Base-by-base conservation (phyloP, 2,888 invertebrate species). In the Heteromurus nitidus region DNA sequence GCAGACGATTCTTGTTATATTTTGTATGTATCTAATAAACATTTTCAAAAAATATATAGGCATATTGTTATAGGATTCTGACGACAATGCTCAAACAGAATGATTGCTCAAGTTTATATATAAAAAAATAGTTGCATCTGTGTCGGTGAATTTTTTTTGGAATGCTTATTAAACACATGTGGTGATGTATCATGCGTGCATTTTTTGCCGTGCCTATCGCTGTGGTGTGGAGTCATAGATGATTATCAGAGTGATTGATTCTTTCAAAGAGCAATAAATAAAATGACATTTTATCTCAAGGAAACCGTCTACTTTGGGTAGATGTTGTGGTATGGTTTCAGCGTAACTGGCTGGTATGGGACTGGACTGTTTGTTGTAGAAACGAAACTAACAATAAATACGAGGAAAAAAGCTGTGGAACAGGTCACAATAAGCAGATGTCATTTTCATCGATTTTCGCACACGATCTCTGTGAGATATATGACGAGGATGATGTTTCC, bases 271-370 rank as follows among this genome's bases (percentile, higher is more conserved):
- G 11, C 18, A 22, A 18, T 70, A 28, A 72, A 60, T 28, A 60
- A 53, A 72, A 44, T 72, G 72, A 44, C 62, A 73, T 50, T n/a
- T 50, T 26, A 44, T 72, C 47, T 42, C 22, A 58, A 72, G 13
- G 13, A 24, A 58, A 50, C 47, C 30, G 30, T 68, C 31, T n/a
- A 24, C 36, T 20, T 2, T 44, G 11, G 9, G 44, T 58, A 36
- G 11, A 55, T 55, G 22, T 58, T 47, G 31, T 26, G 60, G 44
- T 42, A 60, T 60, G 60, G 44, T 60, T 30, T 62, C 62, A 73
- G 24, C 36, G 28, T 22, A 62, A 73, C 30, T 62, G 73, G 62
- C 31, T 62, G 62, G 42, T 58, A n/a, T n/a, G n/a, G 36, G 58
- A 73, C 73, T 73, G 73, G 73, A 73, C 24, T 53, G n/a, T n/a